Evolutionary conservation across 2,888 invertebrate species (phyloP).

Genomic region (Altica lythri): DNA sequence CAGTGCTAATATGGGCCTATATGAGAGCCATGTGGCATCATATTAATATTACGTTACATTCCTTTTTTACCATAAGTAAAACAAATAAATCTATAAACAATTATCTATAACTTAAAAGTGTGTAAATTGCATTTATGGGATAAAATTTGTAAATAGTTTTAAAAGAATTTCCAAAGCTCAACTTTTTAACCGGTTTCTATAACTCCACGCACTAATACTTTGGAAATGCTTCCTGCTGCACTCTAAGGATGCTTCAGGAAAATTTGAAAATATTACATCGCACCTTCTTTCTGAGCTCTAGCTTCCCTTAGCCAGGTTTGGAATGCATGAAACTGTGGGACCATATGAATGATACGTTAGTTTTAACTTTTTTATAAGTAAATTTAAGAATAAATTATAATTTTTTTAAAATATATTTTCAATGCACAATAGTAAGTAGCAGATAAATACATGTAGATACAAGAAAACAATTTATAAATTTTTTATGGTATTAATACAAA

Average conservation of each 20-base stretch:
- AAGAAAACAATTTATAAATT: not conserved
- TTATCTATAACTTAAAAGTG: no score
- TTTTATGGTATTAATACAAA: not conserved
- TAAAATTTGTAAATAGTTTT: no score
- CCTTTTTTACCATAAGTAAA: no score
- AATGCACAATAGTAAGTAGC: not conserved
- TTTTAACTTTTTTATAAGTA: not conserved
- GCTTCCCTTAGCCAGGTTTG: slow-evolving; percentile 8
- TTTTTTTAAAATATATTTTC: no score
- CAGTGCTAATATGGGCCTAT: no score
- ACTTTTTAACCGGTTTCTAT: not conserved
- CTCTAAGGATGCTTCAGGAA: slow-evolving; percentile 7
- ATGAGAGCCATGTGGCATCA: no score
- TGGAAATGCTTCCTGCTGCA: not conserved
- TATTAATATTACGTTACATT: no score
- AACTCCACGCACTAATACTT: not conserved
- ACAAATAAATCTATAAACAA: no score
- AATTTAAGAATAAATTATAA: no score
- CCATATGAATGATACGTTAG: slow-evolving; percentile 22
- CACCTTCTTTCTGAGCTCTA: slow-evolving; percentile 1
- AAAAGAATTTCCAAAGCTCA: no score
- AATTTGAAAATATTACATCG: no score
- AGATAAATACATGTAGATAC: not conserved
- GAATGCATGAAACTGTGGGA: slow-evolving; percentile 20
- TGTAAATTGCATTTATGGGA: no score